Base-by-base conservation (phyloP, 2,888 invertebrate species). In the Eristalis intricaria region DNA sequence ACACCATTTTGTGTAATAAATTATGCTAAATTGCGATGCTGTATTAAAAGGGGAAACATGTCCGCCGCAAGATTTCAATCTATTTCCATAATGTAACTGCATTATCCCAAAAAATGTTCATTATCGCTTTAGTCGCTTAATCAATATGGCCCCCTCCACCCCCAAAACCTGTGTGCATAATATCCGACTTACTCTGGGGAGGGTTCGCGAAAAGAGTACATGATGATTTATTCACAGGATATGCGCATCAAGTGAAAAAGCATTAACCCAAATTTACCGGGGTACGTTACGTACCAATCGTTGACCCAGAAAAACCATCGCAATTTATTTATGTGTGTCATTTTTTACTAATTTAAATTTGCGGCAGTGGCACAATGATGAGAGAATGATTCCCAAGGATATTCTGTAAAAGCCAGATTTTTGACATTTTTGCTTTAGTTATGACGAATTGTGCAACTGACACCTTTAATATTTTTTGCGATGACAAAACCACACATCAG, bases 391-490 rank as follows among this genome's bases (percentile, higher is more conserved):
- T 50, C 50, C 19, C 50, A 50, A 50, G 50, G 50, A 50, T 8
- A 19, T 50, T 50, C 7, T 50, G 50, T 19, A 50, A n/a, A n/a
- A 8, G 50, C 50, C 19, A 22, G 50, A 50, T 19, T 50, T 50
- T 50, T 50, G 50, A 38, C 4, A 38, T 13, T 38, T 38, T 38
- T 13, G 13, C 38, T 38, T 38, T 38, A 35, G n/a, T 50, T 50
- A 19, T n/a, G 19, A 50, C 4, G 43, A 43, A 43, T 15, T 15
- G 43, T 43, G n/a, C 43, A 50, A 8, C 22, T 69, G 58, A 60
- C 70, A 60, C 58, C 70, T 58, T 70, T 60, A 10, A 35, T 35
- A 15, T 22, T 32, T 58, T 23, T 22, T 69, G 29, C 32, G 40
- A 70, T 40, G 26, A 29, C 26, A 26, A 22, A 63, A 43, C 50